A percentile compares a stretch with the other conserved stretches of the same genome.
These are phyloP conservation scores for Candidula unifasciata DNA, from an alignment of 2,888 invertebrate species.

Conservation along the genomic window DNA sequence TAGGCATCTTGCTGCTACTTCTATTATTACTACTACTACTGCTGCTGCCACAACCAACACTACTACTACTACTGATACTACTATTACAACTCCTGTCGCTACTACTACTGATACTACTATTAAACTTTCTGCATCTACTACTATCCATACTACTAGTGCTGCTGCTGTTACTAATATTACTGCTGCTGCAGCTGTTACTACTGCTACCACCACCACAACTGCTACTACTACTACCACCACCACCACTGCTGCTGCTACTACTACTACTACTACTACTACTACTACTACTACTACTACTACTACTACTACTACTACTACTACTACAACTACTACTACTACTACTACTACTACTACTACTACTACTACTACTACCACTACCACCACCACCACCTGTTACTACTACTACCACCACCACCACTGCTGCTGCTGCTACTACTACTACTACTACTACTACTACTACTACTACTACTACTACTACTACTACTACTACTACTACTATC, in stretches of 20 bases:
- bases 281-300: background rate
- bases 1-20: too few relatives aligned
- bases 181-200: background rate
- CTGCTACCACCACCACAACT: background rate
- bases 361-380: too few relatives aligned
- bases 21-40: constrained; percentile 22
- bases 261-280: background rate
- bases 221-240: background rate
- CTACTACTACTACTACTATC: background rate
- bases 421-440: too few relatives aligned
- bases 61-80: constrained; percentile 21
- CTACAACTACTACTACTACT: background rate
- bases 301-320: background rate
- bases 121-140: background rate
- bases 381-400: too few relatives aligned
- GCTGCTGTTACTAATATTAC: background rate
- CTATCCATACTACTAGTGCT: background rate
- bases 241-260: background rate
- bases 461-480: background rate
- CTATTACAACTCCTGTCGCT: background rate
- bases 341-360: too few relatives aligned
- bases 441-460: background rate
- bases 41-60: background rate
- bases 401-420: too few relatives aligned
- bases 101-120: background rate